These are phyloP conservation scores for Xiphorhynchus elegans DNA, from an alignment of 2,113 vertebrate species.

Conservation along the genomic window DNA sequence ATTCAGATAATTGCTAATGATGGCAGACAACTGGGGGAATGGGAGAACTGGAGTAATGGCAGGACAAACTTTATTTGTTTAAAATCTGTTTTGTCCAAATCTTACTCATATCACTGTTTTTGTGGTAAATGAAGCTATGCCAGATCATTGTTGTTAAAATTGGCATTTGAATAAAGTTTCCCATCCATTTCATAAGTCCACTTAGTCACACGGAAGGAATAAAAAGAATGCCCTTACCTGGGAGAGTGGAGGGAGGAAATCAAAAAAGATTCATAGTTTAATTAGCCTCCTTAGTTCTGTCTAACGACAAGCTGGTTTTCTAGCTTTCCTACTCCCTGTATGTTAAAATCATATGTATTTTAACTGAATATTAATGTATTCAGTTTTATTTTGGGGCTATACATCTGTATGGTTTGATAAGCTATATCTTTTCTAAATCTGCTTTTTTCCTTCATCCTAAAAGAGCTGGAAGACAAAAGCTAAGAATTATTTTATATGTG, in stretches of 20 bases:
- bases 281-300: not conserved
- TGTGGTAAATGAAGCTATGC: not conserved
- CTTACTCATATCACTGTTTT: not conserved
- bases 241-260: not conserved
- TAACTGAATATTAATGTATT: not conserved
- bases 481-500: not conserved
- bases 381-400: not conserved
- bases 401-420: not conserved
- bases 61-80: not conserved
- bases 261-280: not conserved
- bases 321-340: not conserved
- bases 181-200: not conserved
- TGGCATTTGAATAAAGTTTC: not conserved
- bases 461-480: not conserved
- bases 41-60: not conserved
- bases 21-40: not conserved
- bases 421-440: not conserved
- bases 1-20: not conserved
- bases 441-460: not conserved
- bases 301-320: not conserved
- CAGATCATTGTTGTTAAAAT: not conserved
- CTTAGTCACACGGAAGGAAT: not conserved
- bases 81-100: not conserved
- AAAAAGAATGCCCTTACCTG: not conserved
- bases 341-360: too few species aligned